phyloP scores from a whole-genome alignment of 92 coral and sea anemone species.

The Epizoanthus rinbou region DNA sequence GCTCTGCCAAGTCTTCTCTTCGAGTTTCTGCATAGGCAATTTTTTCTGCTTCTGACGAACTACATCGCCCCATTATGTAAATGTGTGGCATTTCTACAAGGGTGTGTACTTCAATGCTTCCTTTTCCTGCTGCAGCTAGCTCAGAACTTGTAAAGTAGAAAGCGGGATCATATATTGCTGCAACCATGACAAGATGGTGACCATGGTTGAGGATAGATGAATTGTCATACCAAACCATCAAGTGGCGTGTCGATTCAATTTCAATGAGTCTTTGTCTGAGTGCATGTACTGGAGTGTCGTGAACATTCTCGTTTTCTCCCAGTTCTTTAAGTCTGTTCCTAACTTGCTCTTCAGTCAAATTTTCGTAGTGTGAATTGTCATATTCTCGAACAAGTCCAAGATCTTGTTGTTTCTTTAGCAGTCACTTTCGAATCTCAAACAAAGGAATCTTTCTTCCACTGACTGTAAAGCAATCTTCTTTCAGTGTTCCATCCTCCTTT shows the following conservation, averaged over 20 bases:
- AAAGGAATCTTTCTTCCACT: conserved; percentile 44
- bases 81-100: conserved; percentile 51
- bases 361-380: conserved; percentile 20
- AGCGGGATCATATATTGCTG: conserved; percentile 45
- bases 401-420: conserved; percentile 33
- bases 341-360: conserved; percentile 6
- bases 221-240: conserved; percentile 49
- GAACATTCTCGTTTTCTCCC: conserved; percentile 12
- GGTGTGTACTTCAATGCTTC: conserved; percentile 36
- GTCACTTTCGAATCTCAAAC: conserved; percentile 33
- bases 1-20: conserved; percentile 43
- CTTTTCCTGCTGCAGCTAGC: conserved; percentile 19
- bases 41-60: conserved; percentile 45
- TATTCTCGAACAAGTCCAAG: conserved; percentile 39
- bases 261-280: background rate
- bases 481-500: background rate
- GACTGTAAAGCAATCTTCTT: conserved; percentile 31
- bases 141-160: conserved; percentile 43
- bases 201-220: conserved; percentile 49
- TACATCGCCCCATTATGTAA: conserved; percentile 51
- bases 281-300: background rate
- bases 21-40: conserved; percentile 47
- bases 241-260: conserved; percentile 33
- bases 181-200: conserved; percentile 26
- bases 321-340: conserved; percentile 38